These are phyloP conservation scores for Nyctereutes procyonoides DNA, from an alignment of 2,113 vertebrate genomes.

Conservation along the genomic window DNA sequence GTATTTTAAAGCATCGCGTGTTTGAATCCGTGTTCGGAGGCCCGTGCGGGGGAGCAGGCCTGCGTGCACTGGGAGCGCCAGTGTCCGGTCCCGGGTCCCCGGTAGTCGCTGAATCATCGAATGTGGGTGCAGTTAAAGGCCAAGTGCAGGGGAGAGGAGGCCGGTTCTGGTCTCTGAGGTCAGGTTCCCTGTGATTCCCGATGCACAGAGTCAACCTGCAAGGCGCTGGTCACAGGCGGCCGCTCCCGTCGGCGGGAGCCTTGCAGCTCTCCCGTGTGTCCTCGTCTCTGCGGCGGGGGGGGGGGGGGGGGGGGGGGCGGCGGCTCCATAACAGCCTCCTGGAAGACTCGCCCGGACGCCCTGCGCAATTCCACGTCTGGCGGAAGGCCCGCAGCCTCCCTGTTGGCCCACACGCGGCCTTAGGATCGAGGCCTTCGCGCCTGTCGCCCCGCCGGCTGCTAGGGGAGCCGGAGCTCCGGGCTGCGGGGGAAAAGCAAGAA, in stretches of 20 bases:
- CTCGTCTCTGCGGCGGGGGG: too few species aligned
- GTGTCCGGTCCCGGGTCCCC: neutral
- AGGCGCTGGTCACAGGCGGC: neutral
- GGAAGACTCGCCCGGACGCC: neutral
- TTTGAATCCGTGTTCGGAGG: neutral
- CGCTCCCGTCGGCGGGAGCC: neutral
- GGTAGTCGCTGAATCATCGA: slow-evolving; percentile 26
- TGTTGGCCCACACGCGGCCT: neutral
- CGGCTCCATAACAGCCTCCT: neutral
- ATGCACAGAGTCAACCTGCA: slow-evolving; percentile 55
- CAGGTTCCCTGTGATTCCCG: neutral
- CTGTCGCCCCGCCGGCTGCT: neutral
- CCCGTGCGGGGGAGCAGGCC: neutral
- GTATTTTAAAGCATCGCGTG: neutral
- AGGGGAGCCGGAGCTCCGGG: neutral
- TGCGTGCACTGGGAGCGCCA: neutral
- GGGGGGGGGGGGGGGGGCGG: too few species aligned
- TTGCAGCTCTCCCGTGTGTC: neutral
- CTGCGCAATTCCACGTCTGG: slow-evolving; percentile 19
- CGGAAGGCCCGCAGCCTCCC: neutral
- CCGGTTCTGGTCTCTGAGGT: neutral
- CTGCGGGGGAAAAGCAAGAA: neutral
- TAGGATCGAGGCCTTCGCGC: neutral
- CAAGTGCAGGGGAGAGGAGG: neutral
- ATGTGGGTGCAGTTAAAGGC: neutral